Evolutionary conservation across 2,113 vertebrate species (phyloP).

Genomic region (Ciconia stormi): DNA sequence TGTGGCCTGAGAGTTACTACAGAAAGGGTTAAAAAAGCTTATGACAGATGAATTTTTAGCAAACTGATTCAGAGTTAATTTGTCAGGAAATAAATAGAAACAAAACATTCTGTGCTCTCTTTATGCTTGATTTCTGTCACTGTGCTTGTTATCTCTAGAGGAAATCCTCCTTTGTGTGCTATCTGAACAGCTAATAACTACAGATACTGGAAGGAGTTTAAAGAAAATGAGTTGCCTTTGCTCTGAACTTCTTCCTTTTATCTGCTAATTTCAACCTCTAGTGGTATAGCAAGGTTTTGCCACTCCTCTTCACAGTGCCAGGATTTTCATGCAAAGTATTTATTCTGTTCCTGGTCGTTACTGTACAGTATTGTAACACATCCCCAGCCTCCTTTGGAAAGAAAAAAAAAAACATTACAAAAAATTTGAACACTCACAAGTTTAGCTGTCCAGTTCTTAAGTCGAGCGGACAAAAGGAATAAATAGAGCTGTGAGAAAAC

Average conservation of each 20-base stretch:
- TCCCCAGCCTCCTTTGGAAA: accelerated
- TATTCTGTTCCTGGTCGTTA: not conserved
- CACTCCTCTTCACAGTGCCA: not conserved
- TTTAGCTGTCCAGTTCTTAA: not conserved
- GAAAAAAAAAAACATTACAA: accelerated
- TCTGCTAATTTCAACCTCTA: not conserved
- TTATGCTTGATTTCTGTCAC: not conserved
- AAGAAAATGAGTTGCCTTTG: not conserved
- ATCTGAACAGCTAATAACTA: not conserved
- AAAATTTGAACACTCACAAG: not conserved
- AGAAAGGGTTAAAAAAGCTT: not conserved
- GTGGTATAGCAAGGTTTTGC: not conserved
- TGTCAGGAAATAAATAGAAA: not conserved
- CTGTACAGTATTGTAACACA: not conserved
- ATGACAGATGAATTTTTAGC: not conserved
- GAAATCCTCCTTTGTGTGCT: slow-evolving; percentile 10
- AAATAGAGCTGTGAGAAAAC: not conserved
- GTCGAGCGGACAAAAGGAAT: not conserved
- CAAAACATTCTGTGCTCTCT: not conserved
- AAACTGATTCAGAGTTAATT: not conserved
- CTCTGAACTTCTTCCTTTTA: slow-evolving; percentile 30
- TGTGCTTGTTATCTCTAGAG: not conserved
- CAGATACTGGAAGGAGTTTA: not conserved
- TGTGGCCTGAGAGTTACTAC: not conserved
- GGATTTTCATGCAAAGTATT: not conserved